These are phyloP conservation scores for Globicephala melas DNA, from an alignment of 2,113 vertebrate species.

Conservation along the genomic window DNA sequence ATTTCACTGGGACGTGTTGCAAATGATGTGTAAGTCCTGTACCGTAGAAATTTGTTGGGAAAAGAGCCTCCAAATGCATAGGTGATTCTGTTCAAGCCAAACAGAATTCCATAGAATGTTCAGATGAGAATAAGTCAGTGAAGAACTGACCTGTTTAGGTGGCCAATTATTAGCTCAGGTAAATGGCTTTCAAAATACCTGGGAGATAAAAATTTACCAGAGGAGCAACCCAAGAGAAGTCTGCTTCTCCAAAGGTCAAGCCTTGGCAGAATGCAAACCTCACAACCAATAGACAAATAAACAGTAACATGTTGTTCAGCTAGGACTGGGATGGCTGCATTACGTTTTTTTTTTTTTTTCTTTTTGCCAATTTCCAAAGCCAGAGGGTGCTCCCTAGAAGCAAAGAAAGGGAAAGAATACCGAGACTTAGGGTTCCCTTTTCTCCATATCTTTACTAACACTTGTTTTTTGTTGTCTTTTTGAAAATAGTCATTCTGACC, in stretches of 20 bases:
- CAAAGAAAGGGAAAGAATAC: neutral
- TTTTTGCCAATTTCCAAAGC: neutral
- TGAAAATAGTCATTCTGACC: neutral
- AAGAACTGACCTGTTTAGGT: conserved; percentile 67
- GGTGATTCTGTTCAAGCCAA: conserved; percentile 11
- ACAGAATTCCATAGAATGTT: conserved; percentile 43
- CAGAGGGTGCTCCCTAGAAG: conserved; percentile 4
- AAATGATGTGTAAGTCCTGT: conserved; percentile 70
- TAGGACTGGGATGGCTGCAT: neutral
- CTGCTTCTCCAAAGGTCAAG: conserved; percentile 7
- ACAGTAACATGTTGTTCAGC: conserved; percentile 29
- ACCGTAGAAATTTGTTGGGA: conserved; percentile 31
- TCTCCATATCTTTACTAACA: neutral
- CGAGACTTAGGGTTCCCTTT: neutral
- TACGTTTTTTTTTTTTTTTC: neutral
- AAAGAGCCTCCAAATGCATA: conserved; percentile 9
- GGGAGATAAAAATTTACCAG: conserved; percentile 43
- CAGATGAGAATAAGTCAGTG: conserved; percentile 61
- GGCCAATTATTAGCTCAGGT: conserved; percentile 63
- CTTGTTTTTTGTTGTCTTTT: neutral
- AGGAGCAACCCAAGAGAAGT: conserved; percentile 58
- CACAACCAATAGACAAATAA: neutral
- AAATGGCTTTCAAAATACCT: conserved; percentile 55
- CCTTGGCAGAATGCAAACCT: conserved; percentile 62
- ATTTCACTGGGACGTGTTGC: conserved; percentile 49